Conservation (phyloP, 1,140 invertebrate species). For the Caenorhabditis remanei region DNA sequence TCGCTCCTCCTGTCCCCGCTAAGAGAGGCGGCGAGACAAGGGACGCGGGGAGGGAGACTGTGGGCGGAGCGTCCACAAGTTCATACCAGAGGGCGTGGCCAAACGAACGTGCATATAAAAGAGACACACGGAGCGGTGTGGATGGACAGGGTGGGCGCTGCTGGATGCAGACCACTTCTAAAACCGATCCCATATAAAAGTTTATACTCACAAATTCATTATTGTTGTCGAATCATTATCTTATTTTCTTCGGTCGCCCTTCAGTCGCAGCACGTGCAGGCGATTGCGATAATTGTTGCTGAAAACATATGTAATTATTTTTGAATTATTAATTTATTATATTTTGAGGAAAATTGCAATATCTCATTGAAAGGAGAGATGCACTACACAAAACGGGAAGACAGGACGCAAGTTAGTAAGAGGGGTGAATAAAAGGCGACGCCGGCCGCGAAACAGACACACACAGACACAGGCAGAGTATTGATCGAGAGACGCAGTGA, state of each 20-base stretch:
- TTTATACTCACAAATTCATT: constrained; percentile 37
- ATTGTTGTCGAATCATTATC: constrained; percentile 54
- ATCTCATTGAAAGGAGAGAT: not conserved
- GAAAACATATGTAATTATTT: not conserved
- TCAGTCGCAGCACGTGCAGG: constrained; percentile 6
- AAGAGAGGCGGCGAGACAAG: constrained; percentile 54
- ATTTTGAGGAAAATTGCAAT: not conserved
- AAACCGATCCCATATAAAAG: not conserved
- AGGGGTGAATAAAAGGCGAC: constrained; percentile 47
- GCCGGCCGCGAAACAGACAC: constrained; percentile 50
- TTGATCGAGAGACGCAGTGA: constrained; percentile 48
- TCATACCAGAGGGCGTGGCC: constrained; percentile 46
- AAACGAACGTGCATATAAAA: constrained; percentile 56
- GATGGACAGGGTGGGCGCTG: constrained; percentile 47
- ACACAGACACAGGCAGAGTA: constrained; percentile 45
- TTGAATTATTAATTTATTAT: constrained; percentile 8
- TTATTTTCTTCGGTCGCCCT: constrained; percentile 25
- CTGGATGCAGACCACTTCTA: constrained; percentile 21
- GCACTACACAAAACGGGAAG: constrained; percentile 14
- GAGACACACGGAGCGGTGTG: constrained; percentile 49
- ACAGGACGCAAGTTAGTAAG: constrained; percentile 45
- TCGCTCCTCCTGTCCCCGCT: constrained; percentile 34
- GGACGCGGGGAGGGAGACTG: constrained; percentile 47
- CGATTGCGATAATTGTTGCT: not conserved
- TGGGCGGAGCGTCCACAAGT: constrained; percentile 52